Conservation (phyloP, 2,113 vertebrate species). For the Puma concolor region DNA sequence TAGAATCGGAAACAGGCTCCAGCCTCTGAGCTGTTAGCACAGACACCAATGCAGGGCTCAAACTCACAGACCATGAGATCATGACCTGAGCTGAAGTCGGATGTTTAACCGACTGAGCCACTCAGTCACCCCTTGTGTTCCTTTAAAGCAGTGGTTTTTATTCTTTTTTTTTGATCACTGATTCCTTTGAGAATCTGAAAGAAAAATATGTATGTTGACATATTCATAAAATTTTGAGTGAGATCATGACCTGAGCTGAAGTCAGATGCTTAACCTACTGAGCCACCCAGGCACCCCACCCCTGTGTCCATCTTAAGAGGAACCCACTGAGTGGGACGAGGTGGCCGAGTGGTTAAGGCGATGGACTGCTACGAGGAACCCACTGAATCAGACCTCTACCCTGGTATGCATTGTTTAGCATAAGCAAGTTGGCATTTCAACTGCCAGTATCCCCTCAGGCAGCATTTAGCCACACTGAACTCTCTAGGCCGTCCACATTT, state of each 20-base stretch:
- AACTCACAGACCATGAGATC: too few relatives aligned
- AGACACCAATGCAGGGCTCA: too few relatives aligned
- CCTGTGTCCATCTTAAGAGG: background rate
- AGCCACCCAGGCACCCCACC: too few relatives aligned
- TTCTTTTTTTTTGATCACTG: background rate
- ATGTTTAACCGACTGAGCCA: too few relatives aligned
- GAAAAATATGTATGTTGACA: background rate
- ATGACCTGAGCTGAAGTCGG: too few relatives aligned
- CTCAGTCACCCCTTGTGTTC: background rate
- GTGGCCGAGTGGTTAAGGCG: too few relatives aligned
- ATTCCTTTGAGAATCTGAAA: constrained; percentile 9
- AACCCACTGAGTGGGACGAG: background rate
- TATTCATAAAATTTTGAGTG: background rate
- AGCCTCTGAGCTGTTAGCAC: too few relatives aligned
- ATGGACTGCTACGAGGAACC: background rate
- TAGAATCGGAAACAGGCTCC: too few relatives aligned
- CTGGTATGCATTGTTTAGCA: background rate
- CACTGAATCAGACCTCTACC: background rate
- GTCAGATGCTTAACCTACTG: too few relatives aligned
- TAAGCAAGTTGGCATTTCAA: background rate
- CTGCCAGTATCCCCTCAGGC: background rate
- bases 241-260: too few relatives aligned
- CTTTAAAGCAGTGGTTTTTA: background rate
- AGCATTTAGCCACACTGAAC: background rate
- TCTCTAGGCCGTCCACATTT: background rate